Percentiles rank a stretch among this genome's conserved stretches.
Conservation (phyloP, 2,113 vertebrate species). For the Ophiodon elongatus region DNA sequence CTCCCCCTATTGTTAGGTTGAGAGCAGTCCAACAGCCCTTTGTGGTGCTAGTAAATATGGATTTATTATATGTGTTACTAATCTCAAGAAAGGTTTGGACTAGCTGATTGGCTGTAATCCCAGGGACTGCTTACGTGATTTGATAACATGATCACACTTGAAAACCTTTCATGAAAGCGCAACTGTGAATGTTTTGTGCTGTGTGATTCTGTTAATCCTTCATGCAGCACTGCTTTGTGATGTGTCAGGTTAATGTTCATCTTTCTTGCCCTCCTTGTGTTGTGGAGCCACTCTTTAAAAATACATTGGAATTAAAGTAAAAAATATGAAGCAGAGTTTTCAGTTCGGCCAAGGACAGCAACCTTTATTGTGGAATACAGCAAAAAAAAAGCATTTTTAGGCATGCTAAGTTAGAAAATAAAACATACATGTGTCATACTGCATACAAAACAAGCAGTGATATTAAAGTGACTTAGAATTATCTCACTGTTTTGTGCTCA, state of each 20-base stretch:
- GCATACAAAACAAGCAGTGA: background rate
- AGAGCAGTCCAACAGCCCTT: constrained; percentile 60
- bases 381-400: background rate
- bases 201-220: background rate
- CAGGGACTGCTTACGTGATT: background rate
- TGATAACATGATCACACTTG: constrained; percentile 4
- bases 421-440: background rate
- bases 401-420: no score
- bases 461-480: background rate
- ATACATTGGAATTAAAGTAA: background rate
- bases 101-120: constrained; percentile 23
- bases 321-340: background rate
- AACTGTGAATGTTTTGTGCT: background rate
- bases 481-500: background rate
- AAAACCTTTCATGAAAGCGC: background rate
- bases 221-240: background rate
- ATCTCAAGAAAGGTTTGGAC: background rate
- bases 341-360: background rate
- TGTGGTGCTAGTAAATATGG: constrained; percentile 19
- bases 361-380: constrained; percentile 6
- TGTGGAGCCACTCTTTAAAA: background rate
- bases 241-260: background rate
- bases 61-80: constrained; percentile 15
- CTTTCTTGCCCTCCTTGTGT: background rate
- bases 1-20: constrained; percentile 67